phyloP scores from a whole-genome alignment of 2,888 invertebrate genomes.

The Nezara viridula region DNA sequence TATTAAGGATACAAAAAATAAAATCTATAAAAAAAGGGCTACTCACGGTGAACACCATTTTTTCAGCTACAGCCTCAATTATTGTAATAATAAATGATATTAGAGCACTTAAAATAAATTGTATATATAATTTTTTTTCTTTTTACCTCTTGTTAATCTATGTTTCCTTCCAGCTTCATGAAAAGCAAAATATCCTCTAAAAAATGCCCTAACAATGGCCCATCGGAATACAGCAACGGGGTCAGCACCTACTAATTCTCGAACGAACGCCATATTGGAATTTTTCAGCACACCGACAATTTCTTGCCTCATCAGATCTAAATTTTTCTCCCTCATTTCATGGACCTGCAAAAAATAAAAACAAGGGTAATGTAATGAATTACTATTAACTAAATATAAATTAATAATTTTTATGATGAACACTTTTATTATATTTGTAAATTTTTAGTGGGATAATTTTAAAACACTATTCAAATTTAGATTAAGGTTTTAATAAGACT shows the following conservation, averaged over 20 bases:
- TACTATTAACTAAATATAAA: no score
- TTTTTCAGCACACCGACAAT: slow-evolving; percentile 95
- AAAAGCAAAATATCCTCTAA: slow-evolving; percentile 92
- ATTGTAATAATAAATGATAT: no score
- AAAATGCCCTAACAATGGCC: slow-evolving; percentile 93
- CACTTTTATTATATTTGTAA: no score
- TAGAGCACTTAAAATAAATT: background rate
- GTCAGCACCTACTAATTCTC: slow-evolving; percentile 93
- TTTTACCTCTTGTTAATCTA: slow-evolving; percentile 72
- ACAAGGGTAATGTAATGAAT: no score
- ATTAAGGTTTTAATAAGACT: no score
- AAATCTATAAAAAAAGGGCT: no score
- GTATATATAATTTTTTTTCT: background rate
- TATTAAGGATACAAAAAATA: no score
- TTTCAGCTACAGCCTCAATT: no score
- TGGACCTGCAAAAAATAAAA: slow-evolving; percentile 72
- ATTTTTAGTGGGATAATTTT: no score
- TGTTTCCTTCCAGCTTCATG: slow-evolving; percentile 84
- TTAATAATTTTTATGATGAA: no score
- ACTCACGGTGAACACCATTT: no score
- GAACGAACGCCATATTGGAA: slow-evolving; percentile 91
- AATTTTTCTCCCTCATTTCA: slow-evolving; percentile 96
- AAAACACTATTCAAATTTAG: no score
- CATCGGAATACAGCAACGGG: slow-evolving; percentile 94
- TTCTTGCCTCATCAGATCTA: slow-evolving; percentile 94